A percentile compares a stretch with the other conserved stretches of the same genome.
Evolutionary conservation across 2,888 invertebrate species (phyloP).

Genomic region (Dryococelus australis): DNA sequence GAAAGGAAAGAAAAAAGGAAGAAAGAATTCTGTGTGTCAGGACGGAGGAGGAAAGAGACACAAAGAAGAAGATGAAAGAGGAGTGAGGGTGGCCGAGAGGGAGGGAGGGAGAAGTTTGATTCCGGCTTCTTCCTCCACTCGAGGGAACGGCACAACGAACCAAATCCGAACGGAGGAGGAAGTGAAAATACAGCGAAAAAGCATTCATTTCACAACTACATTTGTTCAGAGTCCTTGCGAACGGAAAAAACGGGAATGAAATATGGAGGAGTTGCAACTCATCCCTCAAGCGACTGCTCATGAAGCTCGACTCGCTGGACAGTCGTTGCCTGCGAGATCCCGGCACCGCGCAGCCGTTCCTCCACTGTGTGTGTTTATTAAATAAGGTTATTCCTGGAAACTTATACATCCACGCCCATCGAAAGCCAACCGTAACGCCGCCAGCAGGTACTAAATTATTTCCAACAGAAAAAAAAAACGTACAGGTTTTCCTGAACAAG

Average conservation of each 20-base stretch:
- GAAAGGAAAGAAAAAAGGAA: constrained; percentile 3
- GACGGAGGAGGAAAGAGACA: neutral
- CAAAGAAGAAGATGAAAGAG: too few relatives aligned
- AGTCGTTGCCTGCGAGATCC: neutral
- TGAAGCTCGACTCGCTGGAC: neutral
- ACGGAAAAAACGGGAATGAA: neutral
- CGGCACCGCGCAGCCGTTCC: neutral
- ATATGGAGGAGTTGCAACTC: neutral
- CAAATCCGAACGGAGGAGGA: neutral
- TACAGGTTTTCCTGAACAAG: too few relatives aligned
- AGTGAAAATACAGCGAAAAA: constrained; percentile 8
- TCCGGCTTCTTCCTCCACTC: neutral
- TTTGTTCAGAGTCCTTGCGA: constrained; percentile 5
- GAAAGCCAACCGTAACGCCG: neutral
- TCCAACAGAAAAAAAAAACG: neutral
- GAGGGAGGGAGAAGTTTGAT: neutral
- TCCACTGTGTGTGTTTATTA: neutral
- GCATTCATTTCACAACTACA: constrained; percentile 2
- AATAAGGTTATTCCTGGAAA: neutral
- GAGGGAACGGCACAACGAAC: neutral
- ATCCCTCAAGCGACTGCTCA: neutral
- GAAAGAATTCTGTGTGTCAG: neutral
- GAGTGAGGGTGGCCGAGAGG: too few relatives aligned
- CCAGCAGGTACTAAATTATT: neutral
- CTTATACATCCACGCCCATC: neutral